Percentiles rank a stretch among this genome's conserved stretches.
These are phyloP conservation scores for Nebria ingens DNA, from an alignment of 1,140 invertebrate species.

Conservation along the genomic window DNA sequence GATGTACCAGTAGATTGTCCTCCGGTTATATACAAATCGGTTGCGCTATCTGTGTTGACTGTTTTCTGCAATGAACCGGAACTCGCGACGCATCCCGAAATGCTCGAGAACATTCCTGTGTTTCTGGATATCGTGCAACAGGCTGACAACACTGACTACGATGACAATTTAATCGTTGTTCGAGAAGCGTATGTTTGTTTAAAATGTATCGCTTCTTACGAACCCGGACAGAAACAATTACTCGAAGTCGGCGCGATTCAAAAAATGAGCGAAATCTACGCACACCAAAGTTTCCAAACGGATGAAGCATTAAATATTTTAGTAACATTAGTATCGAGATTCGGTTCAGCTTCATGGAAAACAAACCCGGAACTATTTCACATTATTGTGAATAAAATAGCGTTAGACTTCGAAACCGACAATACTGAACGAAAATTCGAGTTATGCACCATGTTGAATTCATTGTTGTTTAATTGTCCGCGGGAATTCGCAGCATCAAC, in stretches of 20 bases:
- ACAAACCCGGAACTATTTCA: constrained; percentile 62
- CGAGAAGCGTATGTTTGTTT: constrained; percentile 79
- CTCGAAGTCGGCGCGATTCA: constrained; percentile 63
- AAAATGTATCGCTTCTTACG: constrained; percentile 60
- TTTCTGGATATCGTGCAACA: constrained; percentile 72
- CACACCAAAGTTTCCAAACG: constrained; percentile 74
- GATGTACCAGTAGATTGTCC: constrained; percentile 74
- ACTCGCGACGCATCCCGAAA: constrained; percentile 67
- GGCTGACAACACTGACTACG: constrained; percentile 67
- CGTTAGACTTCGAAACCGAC: constrained; percentile 77
- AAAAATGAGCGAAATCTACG: constrained; percentile 75
- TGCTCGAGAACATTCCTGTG: constrained; percentile 67
- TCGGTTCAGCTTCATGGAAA: constrained; percentile 63
- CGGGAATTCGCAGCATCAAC: constrained; percentile 48
- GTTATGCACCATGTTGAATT: constrained; percentile 62
- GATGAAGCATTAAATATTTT: constrained; percentile 74
- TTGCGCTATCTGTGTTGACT: constrained; percentile 74
- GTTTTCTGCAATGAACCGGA: constrained; percentile 71
- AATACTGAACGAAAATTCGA: constrained; percentile 81
- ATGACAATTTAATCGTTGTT: constrained; percentile 77
- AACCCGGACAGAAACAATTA: constrained; percentile 62
- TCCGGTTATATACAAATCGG: constrained; percentile 77
- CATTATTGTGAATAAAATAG: constrained; percentile 71
- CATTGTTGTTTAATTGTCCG: constrained; percentile 61
- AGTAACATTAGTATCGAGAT: constrained; percentile 54